Evolutionary conservation across 2,797 vertebrate genomes (phyloP), one percentile per base, ranked within the genome.

Genomic region (Gymnoscopelus braueri): DNA sequence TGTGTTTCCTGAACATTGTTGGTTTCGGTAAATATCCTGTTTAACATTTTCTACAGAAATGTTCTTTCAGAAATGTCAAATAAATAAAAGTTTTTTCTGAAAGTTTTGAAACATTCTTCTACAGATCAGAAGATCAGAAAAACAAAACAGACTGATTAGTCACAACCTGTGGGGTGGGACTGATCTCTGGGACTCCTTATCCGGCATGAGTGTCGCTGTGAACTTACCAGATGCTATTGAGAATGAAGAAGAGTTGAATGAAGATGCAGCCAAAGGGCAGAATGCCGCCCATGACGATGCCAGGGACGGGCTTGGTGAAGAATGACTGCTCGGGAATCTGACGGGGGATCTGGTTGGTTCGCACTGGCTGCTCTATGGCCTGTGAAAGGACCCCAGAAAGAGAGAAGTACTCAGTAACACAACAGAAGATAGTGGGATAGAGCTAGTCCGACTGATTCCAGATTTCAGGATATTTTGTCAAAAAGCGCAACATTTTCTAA

Each of bases 201-300:
- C 15, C 29, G 5, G 32, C 47, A 26, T 29, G 44, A 44, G 9
- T 44, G 72, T 79, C 19, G 11, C 14, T 10, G 14, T 48, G 1
- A 55, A 83, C 91, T 91, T 87, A 97, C 96, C 96, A 98, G 86
- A 97, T 97, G 84, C 94, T 98, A 81, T 96, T 98, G 60, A 97
- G 93, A 80, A 98, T 97, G 82, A 97, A 97, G 90, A 97, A 96
- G 3, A 98, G 94, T 78, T 98, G 96, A 77, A 97, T 96, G 82
- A 98, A 97, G 90, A 97, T 96, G 80, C 95, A 98, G 26, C 95
- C 96, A 67, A 98, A 98, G 2, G 96, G 95, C 61, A 98, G 87
- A 83, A 98, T 96, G 2, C 96, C 96, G 0, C 96, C 95, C 93
- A 98, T 95, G 14, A 98, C 57, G 7, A 98, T 94, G 3, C 95